Percentiles rank a stretch among this genome's conserved stretches.
These are phyloP conservation scores for Pyrgus malvae DNA, from an alignment of 2,888 invertebrate genomes.

Conservation along the genomic window DNA sequence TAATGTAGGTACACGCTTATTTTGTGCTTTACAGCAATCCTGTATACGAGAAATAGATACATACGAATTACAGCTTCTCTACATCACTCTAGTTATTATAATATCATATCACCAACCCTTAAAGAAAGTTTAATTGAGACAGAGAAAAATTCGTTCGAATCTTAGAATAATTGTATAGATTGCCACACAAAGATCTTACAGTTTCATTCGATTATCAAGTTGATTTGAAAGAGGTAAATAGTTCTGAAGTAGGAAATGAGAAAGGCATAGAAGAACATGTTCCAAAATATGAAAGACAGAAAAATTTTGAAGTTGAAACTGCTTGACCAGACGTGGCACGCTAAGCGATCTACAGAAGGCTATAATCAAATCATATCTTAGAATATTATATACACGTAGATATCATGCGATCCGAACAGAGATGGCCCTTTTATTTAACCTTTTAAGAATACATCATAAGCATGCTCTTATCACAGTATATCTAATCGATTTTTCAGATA, in stretches of 20 bases:
- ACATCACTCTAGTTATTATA: conserved; percentile 48
- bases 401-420: conserved; percentile 56
- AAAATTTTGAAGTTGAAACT: conserved; percentile 38
- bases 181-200: conserved; percentile 63
- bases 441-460: conserved; percentile 69
- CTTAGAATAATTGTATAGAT: conserved; percentile 56
- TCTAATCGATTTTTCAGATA: conserved; percentile 59
- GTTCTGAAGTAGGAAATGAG: conserved; percentile 27
- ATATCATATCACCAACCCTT: conserved; percentile 55
- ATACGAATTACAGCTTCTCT: conserved; percentile 46
- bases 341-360: conserved; percentile 78
- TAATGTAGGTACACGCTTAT: conserved; percentile 52
- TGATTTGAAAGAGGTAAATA: conserved; percentile 10
- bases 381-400: conserved; percentile 49
- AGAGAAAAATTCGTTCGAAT: conserved; percentile 53
- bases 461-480: conserved; percentile 79
- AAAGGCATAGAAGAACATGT: conserved; percentile 28
- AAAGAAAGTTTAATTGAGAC: conserved; percentile 51
- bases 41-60: conserved; percentile 45
- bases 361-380: conserved; percentile 73
- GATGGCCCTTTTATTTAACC: conserved; percentile 44
- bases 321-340: conserved; percentile 51
- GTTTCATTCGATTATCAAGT: conserved; percentile 34
- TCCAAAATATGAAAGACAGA: conserved; percentile 21
- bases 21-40: conserved; percentile 64